phyloP scores from a whole-genome alignment of 2,113 vertebrate species.

The Mohoua ochrocephala region DNA sequence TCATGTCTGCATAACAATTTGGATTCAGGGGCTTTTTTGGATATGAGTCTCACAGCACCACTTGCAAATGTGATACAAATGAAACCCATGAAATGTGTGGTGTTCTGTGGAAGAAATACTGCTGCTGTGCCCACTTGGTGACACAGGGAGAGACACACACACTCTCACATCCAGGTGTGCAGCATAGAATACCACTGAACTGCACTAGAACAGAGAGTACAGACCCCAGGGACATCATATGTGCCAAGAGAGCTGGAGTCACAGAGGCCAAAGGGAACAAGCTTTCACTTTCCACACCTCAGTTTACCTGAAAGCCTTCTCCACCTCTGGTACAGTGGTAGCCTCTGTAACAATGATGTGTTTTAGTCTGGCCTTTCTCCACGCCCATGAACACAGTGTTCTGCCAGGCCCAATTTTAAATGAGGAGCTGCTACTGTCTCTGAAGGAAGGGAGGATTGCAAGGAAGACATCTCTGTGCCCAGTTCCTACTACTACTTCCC shows the following conservation, averaged over 20 bases:
- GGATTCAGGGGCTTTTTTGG: not conserved
- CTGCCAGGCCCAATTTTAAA: not conserved
- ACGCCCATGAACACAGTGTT: not conserved
- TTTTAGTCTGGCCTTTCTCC: not conserved
- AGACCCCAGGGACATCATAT: rapidly evolving
- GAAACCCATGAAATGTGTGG: rapidly evolving
- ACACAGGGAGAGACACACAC: not conserved
- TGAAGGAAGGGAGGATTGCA: not conserved
- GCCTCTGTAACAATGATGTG: not conserved
- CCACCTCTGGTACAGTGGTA: not conserved
- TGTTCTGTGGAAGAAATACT: not conserved
- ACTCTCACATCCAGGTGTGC: not conserved
- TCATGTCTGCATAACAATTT: not conserved
- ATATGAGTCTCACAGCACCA: not conserved
- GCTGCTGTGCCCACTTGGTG: not conserved
- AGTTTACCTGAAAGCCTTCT: not conserved
- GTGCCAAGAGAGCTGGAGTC: not conserved
- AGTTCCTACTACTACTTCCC: not conserved
- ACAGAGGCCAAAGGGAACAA: not conserved
- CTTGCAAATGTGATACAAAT: not conserved
- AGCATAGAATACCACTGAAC: not conserved
- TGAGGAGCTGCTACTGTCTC: not conserved
- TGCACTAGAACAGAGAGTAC: not conserved
- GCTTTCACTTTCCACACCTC: not conserved
- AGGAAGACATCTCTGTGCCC: not conserved